phyloP scores from a whole-genome alignment of 2,888 invertebrate genomes.

The Dascillus cervinus region DNA sequence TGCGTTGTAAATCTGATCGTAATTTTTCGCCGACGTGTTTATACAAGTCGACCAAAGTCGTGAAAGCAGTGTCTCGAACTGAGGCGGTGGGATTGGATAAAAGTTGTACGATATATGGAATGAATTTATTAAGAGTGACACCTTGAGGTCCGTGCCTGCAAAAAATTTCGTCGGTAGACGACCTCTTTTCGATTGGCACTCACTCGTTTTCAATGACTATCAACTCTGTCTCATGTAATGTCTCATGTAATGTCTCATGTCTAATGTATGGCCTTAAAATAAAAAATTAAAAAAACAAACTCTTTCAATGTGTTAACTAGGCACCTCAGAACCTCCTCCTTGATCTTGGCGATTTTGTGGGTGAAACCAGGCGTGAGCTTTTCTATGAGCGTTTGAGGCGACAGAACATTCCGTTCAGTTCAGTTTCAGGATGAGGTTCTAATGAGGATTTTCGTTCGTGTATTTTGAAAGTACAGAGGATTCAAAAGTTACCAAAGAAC shows the following conservation, averaged over 20 bases:
- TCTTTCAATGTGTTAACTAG: conserved; percentile 76
- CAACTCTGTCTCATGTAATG: too few relatives aligned
- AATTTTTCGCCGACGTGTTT: conserved; percentile 88
- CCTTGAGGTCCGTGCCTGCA: conserved; percentile 79
- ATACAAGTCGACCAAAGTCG: conserved; percentile 82
- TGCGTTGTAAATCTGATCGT: conserved; percentile 71
- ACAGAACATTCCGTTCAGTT: conserved; percentile 63
- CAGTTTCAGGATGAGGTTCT: conserved; percentile 62
- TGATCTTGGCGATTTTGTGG: conserved; percentile 88
- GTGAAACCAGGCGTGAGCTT: conserved; percentile 59
- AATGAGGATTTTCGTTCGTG: conserved; percentile 94
- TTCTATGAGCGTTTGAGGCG: conserved; percentile 65
- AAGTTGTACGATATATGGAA: conserved; percentile 74
- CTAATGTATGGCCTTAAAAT: too few relatives aligned
- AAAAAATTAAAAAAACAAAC: too few relatives aligned
- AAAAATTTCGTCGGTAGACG: conserved; percentile 19
- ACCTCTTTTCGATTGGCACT: too few relatives aligned
- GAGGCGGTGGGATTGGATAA: conserved; percentile 80
- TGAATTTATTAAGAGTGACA: conserved; percentile 71
- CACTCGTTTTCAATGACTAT: too few relatives aligned
- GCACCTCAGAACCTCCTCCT: conserved; percentile 80
- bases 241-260: too few relatives aligned
- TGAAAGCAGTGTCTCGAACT: conserved; percentile 81
- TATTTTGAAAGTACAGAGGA: conserved; percentile 85
- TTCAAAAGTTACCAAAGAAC: conserved; percentile 88